Evolutionary conservation across 2,888 invertebrate genomes (phyloP).

Genomic region (Caenorhabditis doughertyi): DNA sequence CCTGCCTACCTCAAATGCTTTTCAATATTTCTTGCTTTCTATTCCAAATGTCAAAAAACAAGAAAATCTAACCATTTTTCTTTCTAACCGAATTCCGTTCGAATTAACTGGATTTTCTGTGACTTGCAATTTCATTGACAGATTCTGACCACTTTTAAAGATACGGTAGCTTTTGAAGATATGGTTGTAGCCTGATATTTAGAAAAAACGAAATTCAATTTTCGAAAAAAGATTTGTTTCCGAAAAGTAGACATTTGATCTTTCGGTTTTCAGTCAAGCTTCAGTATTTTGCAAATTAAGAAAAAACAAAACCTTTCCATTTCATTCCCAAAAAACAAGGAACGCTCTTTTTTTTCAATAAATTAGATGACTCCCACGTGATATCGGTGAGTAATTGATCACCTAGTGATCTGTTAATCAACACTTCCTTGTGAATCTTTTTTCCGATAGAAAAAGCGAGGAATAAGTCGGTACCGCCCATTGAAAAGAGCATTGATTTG

Average conservation of each 20-base stretch:
- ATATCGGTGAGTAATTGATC: background rate
- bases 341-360: background rate
- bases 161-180: too few relatives aligned
- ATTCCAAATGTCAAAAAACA: too few relatives aligned
- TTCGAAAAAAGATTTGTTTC: too few relatives aligned
- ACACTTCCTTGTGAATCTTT: slow-evolving; percentile 18
- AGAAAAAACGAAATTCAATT: too few relatives aligned
- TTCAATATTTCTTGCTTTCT: too few relatives aligned
- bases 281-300: background rate
- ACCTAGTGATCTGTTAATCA: slow-evolving; percentile 7
- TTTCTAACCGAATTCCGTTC: too few relatives aligned
- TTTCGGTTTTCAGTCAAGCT: background rate
- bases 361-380: slow-evolving; percentile 6
- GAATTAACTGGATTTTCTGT: too few relatives aligned
- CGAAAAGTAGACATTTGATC: background rate
- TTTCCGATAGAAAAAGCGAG: background rate
- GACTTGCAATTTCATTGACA: too few relatives aligned
- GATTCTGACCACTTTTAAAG: too few relatives aligned
- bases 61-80: too few relatives aligned
- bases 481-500: slow-evolving; percentile 13
- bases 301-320: background rate
- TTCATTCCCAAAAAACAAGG: background rate
- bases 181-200: too few relatives aligned
- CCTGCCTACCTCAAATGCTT: too few relatives aligned
- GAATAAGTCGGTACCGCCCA: background rate